phyloP scores from a whole-genome alignment of 2,113 vertebrate genomes.

The Ibidorhyncha struthersii region DNA sequence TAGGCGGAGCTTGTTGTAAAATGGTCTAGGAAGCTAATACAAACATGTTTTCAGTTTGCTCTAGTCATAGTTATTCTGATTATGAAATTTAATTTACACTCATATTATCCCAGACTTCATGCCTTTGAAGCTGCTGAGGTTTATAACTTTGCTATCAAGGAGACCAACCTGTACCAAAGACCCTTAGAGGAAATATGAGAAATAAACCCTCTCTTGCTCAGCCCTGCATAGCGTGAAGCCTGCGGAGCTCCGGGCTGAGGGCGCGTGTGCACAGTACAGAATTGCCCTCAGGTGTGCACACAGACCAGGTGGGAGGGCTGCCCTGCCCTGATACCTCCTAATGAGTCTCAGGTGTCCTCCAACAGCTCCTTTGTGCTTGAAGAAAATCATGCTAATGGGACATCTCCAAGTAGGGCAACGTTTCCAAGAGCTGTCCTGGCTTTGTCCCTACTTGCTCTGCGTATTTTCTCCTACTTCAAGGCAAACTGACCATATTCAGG shows the following conservation, averaged over 20 bases:
- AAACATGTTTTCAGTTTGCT: not conserved
- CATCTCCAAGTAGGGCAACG: not conserved
- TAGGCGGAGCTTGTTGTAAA: not conserved
- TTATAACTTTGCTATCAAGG: not conserved
- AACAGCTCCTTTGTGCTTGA: not conserved
- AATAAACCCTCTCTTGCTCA: not conserved
- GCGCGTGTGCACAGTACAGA: not conserved
- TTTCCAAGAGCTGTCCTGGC: not conserved
- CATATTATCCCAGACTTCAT: not conserved
- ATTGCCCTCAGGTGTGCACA: not conserved
- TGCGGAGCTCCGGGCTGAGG: accelerated
- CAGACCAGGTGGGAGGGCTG: not conserved
- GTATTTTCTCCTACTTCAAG: not conserved
- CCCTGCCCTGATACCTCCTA: not conserved
- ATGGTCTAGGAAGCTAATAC: not conserved
- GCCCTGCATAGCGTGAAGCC: not conserved
- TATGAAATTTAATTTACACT: not conserved
- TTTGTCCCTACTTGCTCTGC: not conserved
- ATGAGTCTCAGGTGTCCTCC: not conserved
- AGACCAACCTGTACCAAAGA: not conserved
- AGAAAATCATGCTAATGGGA: not conserved
- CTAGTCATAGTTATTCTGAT: not conserved
- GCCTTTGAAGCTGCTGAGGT: not conserved
- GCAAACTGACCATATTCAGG: not conserved
- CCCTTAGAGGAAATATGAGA: not conserved